phyloP scores from a whole-genome alignment of 2,113 vertebrate species.

The Turdus rufiventris region DNA sequence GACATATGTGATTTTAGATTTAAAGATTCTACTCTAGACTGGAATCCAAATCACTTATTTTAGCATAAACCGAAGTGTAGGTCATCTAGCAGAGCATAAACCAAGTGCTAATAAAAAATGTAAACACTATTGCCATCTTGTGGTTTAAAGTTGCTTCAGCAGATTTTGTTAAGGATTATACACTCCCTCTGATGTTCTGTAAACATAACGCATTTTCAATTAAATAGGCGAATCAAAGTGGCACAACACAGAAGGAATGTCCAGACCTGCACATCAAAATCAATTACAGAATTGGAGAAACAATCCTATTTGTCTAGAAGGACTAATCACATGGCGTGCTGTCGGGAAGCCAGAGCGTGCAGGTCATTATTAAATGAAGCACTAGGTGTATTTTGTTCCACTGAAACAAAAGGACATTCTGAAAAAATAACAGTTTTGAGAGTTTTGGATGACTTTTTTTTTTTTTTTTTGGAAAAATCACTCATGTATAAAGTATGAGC shows the following conservation, averaged over 20 bases:
- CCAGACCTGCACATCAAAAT: constrained; percentile 45
- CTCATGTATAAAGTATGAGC: neutral
- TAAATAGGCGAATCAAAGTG: constrained; percentile 30
- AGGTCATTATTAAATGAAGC: constrained; percentile 13
- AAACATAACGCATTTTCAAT: constrained; percentile 29
- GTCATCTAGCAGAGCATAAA: neutral
- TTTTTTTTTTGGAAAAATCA: neutral
- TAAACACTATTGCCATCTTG: constrained; percentile 77
- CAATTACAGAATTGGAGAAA: constrained; percentile 46
- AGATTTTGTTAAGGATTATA: neutral
- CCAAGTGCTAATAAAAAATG: constrained; percentile 24
- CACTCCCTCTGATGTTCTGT: neutral
- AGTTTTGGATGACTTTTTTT: neutral
- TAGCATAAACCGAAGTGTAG: neutral
- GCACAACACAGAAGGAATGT: constrained; percentile 37
- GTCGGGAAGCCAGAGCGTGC: neutral
- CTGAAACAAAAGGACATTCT: neutral
- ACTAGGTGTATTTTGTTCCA: neutral
- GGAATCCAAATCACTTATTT: neutral
- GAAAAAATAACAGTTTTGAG: neutral
- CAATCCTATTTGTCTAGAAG: constrained; percentile 44
- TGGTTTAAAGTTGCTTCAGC: constrained; percentile 62
- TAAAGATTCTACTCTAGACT: neutral
- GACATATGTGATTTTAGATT: neutral
- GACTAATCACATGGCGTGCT: neutral